Base-by-base conservation (phyloP, 2,797 vertebrate species). In the Esox lucius region DNA sequence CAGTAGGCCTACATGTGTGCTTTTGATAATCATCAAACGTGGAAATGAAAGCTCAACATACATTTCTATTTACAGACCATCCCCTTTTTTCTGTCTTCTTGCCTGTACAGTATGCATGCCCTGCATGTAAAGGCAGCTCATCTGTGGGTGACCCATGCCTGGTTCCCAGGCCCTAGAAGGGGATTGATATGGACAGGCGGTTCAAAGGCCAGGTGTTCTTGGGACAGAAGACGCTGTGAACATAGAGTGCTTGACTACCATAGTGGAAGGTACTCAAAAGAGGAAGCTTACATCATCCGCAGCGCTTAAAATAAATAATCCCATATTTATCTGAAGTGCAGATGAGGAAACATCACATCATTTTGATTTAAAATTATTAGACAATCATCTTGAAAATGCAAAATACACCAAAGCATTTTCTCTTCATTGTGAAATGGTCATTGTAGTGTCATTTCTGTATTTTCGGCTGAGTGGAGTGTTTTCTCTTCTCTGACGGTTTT, bases 131-230 rank as follows among this genome's bases (percentile, higher is more conserved):
- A 13, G 59, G 24, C 6, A 62, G n/a, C 59, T 62, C 59, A 64
- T 31, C 24, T 28, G 61, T 28, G 61, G 61, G 26, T 64, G 61
- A 64, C 61, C 61, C 61, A 64, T 28, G 24, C n/a, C 61, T 64
- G 62, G 26, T 64, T 64, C 62, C 62, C 62, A 64, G 62, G 26
- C 26, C 62, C 62, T n/a, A 16, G 16, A 22, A 26, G 56, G 22
- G 56, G 56, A 24, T 24, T 22, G 9, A 61, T 61, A 31, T 5
- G 26, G 62, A 64, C 9, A 17, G 24, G 62, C 22, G 9, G 62
- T 64, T 64, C 62, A 64, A 31, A 26, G 24, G 62, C 24, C 62
- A 64, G 62, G 26, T 64, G 62, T 62, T 24, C 24, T 62, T 26
- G 62, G 26, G 26, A 64, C 62, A 33, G 62, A 9, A 31, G 62